Evolutionary conservation across 1,140 invertebrate species (phyloP).

Genomic region (Harpegnathos saltator): DNA sequence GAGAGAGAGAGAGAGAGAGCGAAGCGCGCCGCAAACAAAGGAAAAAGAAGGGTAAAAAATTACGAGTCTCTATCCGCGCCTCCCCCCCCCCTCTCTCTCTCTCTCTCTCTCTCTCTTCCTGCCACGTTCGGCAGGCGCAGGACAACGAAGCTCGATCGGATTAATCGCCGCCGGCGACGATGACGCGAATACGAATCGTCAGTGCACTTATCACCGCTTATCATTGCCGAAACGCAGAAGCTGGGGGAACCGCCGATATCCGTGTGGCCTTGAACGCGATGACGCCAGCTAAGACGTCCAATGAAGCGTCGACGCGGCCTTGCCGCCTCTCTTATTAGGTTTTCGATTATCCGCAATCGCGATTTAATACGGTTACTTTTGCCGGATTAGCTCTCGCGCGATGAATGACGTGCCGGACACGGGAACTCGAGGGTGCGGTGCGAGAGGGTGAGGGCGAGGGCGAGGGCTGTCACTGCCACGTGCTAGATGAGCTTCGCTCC

Average conservation of each 20-base stretch:
- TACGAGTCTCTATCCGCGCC: too few relatives aligned
- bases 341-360: conserved; percentile 69
- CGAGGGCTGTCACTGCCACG: conserved; percentile 76
- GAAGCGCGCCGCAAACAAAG: conserved; percentile 22
- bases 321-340: conserved; percentile 71
- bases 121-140: conserved; percentile 3
- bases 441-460: conserved; percentile 64
- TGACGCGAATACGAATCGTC: conserved; percentile 34
- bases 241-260: conserved; percentile 7
- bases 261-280: too few relatives aligned
- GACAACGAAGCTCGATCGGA: too few relatives aligned
- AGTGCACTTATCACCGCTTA: conserved; percentile 38
- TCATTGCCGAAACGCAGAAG: conserved; percentile 37
- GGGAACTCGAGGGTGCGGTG: conserved; percentile 48
- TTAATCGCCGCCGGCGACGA: conserved; percentile 28
- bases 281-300: background rate
- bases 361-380: conserved; percentile 75
- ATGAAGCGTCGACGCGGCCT: background rate
- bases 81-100: too few relatives aligned
- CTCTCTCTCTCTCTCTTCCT: background rate
- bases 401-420: conserved; percentile 61
- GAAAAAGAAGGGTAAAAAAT: background rate
- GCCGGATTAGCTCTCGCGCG: conserved; percentile 70
- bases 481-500: conserved; percentile 71
- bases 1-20: too few relatives aligned